phyloP scores from a whole-genome alignment of 1,140 invertebrate species.

The Penaeus indicus region DNA sequence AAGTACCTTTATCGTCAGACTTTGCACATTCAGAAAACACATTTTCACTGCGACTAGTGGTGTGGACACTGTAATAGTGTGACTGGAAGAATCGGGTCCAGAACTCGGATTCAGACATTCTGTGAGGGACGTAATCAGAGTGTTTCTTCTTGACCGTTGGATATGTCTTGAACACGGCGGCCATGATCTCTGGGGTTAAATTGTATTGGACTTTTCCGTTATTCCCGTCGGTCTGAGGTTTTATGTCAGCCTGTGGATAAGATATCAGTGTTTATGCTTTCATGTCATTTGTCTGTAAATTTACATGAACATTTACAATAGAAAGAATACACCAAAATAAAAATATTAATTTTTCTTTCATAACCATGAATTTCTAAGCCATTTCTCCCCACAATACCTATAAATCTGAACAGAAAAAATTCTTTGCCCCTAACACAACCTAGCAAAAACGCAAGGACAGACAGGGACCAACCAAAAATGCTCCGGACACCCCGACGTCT shows the following conservation, averaged over 20 bases:
- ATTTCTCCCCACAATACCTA: slow-evolving; percentile 5
- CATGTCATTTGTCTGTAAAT: background rate
- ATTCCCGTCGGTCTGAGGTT: slow-evolving; percentile 96
- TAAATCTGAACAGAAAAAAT: background rate
- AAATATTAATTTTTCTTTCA: too few relatives aligned
- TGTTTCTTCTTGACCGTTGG: slow-evolving; percentile 98
- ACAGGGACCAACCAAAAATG: slow-evolving; percentile 77
- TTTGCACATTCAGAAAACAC: slow-evolving; percentile 97
- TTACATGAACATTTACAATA: background rate
- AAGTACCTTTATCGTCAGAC: slow-evolving; percentile 85
- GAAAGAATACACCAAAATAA: too few relatives aligned
- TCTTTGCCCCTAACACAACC: background rate
- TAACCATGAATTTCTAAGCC: too few relatives aligned
- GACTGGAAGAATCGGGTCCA: slow-evolving; percentile 99
- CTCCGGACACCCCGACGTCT: slow-evolving; percentile 90
- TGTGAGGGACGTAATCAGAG: slow-evolving; percentile 93
- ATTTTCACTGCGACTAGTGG: slow-evolving; percentile 89
- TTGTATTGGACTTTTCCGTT: slow-evolving; percentile 96
- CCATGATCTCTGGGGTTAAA: slow-evolving; percentile 95
- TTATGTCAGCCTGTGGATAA: slow-evolving; percentile 83
- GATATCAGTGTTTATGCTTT: background rate
- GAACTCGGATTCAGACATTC: slow-evolving; percentile 96
- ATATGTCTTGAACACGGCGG: slow-evolving; percentile 99
- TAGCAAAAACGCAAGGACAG: background rate
- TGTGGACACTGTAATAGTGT: slow-evolving; percentile 98